Base-by-base conservation (phyloP, 2,888 invertebrate genomes). In the Callyntrura sp. region DNA sequence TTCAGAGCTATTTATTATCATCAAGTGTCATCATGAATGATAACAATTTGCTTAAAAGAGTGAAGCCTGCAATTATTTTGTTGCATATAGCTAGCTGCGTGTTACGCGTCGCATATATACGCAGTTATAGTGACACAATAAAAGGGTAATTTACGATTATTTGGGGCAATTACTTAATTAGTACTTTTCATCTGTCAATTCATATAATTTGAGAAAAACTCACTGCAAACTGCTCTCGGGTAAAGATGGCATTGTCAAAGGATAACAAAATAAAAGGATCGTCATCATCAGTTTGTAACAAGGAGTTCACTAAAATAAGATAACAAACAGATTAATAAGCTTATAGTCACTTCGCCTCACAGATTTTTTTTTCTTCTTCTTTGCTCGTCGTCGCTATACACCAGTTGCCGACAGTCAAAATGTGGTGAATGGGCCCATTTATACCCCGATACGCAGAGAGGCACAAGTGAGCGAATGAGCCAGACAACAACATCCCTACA, bases 311-410 rank as follows among this genome's bases (percentile, higher is more conserved):
- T n/a, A 68, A 28, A 73, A 73, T 48, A 51, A 73, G 73, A 73
- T 48, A 73, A 73, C 73, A 73, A 73, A 23, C 20, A 51, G 51
- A 73, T 48, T 73, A 73, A 73, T 73, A 48, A 73, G 73, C 23
- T 48, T 2, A 35, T 35, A 35, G 35, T 35, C 35, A 35, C 35
- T 35, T 35, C 35, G 35, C 6, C 23, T 45, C 35, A 68, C 14
- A 68, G 28, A 14, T 60, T 11, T 73, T 6, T 35, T 35, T 48
- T 23, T 73, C 45, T 73, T 73, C 25, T 48, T n/a, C n/a, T n/a
- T n/a, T n/a, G n/a, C n/a, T n/a, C n/a, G n/a, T n/a, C n/a, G n/a
- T n/a, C n/a, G n/a, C n/a, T n/a, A n/a, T n/a, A 20, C 23, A 23
- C 20, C 45, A 48, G 48, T 48, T 48, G 73, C 73, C 73, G 73